These are phyloP conservation scores for Cyclopterus lumpus DNA, from an alignment of 2,797 vertebrate genomes.

Conservation along the genomic window DNA sequence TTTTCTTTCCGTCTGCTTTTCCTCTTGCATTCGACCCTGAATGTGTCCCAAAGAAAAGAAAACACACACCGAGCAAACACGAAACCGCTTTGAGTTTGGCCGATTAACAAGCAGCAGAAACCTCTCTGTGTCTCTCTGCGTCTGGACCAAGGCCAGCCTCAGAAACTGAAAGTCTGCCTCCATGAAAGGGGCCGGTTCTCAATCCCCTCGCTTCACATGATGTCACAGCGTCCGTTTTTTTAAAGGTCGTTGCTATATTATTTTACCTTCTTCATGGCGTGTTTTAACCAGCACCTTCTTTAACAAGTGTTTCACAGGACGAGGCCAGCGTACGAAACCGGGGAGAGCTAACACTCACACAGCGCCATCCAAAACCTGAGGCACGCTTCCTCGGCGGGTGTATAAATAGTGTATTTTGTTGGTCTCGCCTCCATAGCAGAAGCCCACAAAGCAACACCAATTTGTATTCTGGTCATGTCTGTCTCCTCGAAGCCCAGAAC, in stretches of 20 bases:
- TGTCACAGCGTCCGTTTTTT: background rate
- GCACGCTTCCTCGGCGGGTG: constrained; percentile 14
- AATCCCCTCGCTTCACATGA: background rate
- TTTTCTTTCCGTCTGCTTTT: background rate
- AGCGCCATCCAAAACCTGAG: constrained; percentile 27
- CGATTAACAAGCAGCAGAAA: background rate
- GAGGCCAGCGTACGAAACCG: constrained; percentile 4
- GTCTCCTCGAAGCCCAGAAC: constrained; percentile 25
- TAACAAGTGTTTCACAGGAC: background rate
- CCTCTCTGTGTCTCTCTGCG: background rate
- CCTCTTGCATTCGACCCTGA: background rate
- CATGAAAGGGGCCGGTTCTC: background rate
- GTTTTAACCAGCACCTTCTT: background rate
- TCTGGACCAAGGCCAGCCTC: constrained; percentile 19
- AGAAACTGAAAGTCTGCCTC: background rate
- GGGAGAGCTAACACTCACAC: constrained; percentile 22
- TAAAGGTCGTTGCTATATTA: background rate
- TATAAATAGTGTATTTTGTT: constrained; percentile 42
- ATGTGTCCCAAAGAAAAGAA: background rate
- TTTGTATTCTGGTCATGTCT: constrained; percentile 45
- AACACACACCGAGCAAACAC: constrained; percentile 2
- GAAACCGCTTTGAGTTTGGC: background rate
- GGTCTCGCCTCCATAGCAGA: constrained; percentile 39
- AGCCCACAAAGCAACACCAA: constrained; percentile 42
- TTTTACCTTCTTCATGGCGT: constrained; percentile 8